phyloP scores from a whole-genome alignment of 1,140 invertebrate species.

The Cydia amplana region DNA sequence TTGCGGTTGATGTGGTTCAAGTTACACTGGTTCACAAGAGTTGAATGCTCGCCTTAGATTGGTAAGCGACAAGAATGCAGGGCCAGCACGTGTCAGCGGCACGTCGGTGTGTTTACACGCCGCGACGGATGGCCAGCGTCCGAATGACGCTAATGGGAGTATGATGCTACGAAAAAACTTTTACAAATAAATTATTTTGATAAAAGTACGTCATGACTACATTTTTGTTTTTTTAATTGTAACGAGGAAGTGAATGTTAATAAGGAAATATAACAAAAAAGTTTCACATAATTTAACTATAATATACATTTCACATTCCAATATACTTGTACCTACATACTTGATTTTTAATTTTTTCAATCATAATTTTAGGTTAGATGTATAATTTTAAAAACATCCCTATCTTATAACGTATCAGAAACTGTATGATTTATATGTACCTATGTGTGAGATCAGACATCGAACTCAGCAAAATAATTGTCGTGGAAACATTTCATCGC shows the following conservation, averaged over 20 bases:
- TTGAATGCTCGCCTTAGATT: background rate
- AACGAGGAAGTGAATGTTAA: background rate
- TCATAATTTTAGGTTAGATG: too few relatives aligned
- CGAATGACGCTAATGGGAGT: constrained; percentile 14
- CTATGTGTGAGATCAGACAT: background rate
- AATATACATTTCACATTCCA: too few relatives aligned
- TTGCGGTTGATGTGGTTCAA: background rate
- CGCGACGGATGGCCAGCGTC: constrained; percentile 21
- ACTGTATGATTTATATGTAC: too few relatives aligned
- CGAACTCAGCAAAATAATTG: background rate
- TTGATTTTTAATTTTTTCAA: too few relatives aligned
- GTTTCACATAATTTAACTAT: background rate
- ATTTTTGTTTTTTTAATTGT: background rate
- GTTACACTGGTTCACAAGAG: background rate
- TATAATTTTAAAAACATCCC: too few relatives aligned
- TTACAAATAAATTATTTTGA: background rate
- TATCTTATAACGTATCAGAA: too few relatives aligned
- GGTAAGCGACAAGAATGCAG: background rate
- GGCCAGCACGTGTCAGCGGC: constrained; percentile 20
- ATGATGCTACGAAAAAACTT: constrained; percentile 15
- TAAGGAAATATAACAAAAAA: background rate
- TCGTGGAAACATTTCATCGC: background rate
- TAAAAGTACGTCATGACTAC: background rate
- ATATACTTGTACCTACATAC: too few relatives aligned
- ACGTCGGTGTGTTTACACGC: constrained; percentile 23